A percentile compares a stretch with the other conserved stretches of the same genome.
Evolutionary conservation across 64 coral and sea anemone species (phyloP).

Genomic region (Trachythela sp.): DNA sequence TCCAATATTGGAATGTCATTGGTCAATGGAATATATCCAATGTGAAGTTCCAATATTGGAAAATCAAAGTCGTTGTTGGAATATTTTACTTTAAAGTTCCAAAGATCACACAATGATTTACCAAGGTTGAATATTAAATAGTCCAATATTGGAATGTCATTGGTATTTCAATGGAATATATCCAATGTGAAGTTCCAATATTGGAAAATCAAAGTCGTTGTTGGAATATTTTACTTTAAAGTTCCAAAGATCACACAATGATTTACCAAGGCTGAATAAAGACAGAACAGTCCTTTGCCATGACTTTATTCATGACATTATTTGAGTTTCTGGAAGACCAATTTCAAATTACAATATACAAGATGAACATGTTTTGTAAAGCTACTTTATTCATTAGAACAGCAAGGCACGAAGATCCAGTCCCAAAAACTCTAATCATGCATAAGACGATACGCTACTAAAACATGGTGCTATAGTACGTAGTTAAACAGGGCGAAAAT

Average conservation of each 20-base stretch:
- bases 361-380: no score
- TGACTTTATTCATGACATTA: neutral
- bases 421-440: no score
- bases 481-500: no score
- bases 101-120: neutral
- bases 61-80: conserved; percentile 2
- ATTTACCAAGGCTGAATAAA: neutral
- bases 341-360: no score
- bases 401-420: no score
- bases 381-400: no score
- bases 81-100: neutral
- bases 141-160: neutral
- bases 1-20: neutral
- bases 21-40: neutral
- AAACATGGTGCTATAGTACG: no score
- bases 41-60: neutral
- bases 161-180: neutral
- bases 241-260: neutral
- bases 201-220: neutral
- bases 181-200: neutral
- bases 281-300: no score
- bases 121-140: neutral
- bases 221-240: neutral
- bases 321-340: no score
- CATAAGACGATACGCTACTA: no score